Evolutionary conservation across 1,140 invertebrate species (phyloP).

Genomic region (Meloidogyne floridensis): DNA sequence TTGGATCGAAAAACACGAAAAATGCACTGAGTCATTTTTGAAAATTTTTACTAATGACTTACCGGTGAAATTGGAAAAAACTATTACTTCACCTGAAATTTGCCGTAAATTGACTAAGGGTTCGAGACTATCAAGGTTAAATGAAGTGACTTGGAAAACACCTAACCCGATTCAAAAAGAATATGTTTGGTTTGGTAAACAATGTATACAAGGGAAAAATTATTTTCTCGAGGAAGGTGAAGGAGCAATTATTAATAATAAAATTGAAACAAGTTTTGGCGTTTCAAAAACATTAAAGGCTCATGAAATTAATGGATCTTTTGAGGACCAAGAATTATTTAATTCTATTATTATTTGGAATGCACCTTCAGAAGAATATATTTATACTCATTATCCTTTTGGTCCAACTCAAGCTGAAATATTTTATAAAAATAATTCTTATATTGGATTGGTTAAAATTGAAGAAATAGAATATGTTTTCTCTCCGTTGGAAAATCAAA

Average conservation of each 20-base stretch:
- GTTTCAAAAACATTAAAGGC: background rate
- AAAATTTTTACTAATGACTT: background rate
- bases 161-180: background rate
- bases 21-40: constrained; percentile 4
- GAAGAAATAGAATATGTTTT: constrained; percentile 9
- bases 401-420: background rate
- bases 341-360: background rate
- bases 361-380: background rate
- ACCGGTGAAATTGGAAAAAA: background rate
- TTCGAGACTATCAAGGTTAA: background rate
- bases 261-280: background rate
- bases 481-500: background rate
- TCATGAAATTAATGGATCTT: background rate
- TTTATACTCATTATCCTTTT: background rate
- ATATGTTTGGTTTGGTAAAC: background rate
- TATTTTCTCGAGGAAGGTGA: constrained; percentile 4
- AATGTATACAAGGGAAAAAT: background rate
- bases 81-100: background rate
- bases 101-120: too few relatives aligned
- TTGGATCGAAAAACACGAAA: background rate
- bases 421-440: background rate
- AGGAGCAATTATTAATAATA: constrained; percentile 7
- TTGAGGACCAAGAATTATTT: background rate
- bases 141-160: background rate
- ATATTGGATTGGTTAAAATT: background rate